Base-by-base conservation (phyloP, 2,797 vertebrate genomes). In the Nasua narica region DNA sequence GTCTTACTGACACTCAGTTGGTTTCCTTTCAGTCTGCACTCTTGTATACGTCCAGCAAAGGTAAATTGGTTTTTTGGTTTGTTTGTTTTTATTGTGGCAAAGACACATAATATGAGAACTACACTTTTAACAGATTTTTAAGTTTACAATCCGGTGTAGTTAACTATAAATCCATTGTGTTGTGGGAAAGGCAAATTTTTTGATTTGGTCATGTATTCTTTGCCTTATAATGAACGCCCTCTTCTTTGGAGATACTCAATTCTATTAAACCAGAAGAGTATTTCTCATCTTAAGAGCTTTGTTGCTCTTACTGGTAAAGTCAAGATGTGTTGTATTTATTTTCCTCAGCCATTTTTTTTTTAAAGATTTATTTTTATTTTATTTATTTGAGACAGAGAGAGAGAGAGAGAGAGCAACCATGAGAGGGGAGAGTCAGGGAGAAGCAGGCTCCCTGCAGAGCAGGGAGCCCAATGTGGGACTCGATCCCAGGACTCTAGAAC, bases 21-120 rank as follows among this genome's bases (percentile, higher is more conserved):
- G 99, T 99, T 96, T 99, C 99, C 77, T 99, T 99, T 97, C 99
- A 99, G 98, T 99, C 99, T 3, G 99, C 99, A 3, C 99, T 99
- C 83, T 99, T 99, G 35, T 99, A 99, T 98, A 99, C 99, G 0
- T 99, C 99, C 97, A 99, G 99, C 98, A 99, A 99, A 99, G 99
- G 99, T 99, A 97, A 95, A 93, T 56, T 76, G 43, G 25, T 14
- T 27, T 32, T 62, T 76, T 70, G 48, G 12, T 65, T 69, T 54
- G 54, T 84, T 77, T 69, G 35, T 40, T 88, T 91, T 86, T 29
- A 21, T 52, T 94, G 32, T 92, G 69, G 32, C 77, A 58, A 62
- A 81, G 84, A 35, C 40, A 74, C 12, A 18, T 35, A 54, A 76
- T 13, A 15, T 77, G 46, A 69, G 46, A 69, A 67, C 69, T 82